phyloP scores from a whole-genome alignment of 1,140 invertebrate species.

The Eumeta japonica region DNA sequence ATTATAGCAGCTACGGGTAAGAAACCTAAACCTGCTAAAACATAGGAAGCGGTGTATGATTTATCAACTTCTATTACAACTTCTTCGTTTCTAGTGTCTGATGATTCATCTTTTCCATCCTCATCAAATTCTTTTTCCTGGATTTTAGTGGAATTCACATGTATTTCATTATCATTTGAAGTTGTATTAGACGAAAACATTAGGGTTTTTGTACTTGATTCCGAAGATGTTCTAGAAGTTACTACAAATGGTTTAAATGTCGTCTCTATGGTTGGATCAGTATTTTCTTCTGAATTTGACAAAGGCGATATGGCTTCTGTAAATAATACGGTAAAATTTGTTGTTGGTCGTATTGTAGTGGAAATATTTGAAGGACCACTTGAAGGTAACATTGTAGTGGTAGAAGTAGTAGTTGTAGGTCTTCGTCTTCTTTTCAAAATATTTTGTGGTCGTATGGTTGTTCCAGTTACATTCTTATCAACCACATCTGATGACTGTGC shows the following conservation, averaged over 20 bases:
- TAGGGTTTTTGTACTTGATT: conserved; percentile 28
- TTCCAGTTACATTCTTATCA: conserved; percentile 13
- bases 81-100: conserved; percentile 39
- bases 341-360: conserved; percentile 14
- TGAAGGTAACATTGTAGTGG: conserved; percentile 18
- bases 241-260: conserved; percentile 28
- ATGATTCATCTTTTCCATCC: conserved; percentile 8
- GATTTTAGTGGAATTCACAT: conserved; percentile 26
- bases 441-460: conserved; percentile 43
- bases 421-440: conserved; percentile 42
- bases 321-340: conserved; percentile 4
- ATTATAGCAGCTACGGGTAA: conserved; percentile 60
- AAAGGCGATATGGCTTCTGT: neutral
- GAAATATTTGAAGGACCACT: conserved; percentile 16
- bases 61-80: conserved; percentile 58
- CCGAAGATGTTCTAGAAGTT: conserved; percentile 31
- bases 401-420: conserved; percentile 29
- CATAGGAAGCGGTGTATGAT: conserved; percentile 59
- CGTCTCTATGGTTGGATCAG: conserved; percentile 8
- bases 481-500: conserved; percentile 23
- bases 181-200: conserved; percentile 14
- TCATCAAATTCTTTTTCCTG: conserved; percentile 7
- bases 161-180: conserved; percentile 17
- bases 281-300: neutral
- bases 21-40: conserved; percentile 61